phyloP scores from a whole-genome alignment of 2,888 invertebrate genomes.

The Ochropleura plecta region DNA sequence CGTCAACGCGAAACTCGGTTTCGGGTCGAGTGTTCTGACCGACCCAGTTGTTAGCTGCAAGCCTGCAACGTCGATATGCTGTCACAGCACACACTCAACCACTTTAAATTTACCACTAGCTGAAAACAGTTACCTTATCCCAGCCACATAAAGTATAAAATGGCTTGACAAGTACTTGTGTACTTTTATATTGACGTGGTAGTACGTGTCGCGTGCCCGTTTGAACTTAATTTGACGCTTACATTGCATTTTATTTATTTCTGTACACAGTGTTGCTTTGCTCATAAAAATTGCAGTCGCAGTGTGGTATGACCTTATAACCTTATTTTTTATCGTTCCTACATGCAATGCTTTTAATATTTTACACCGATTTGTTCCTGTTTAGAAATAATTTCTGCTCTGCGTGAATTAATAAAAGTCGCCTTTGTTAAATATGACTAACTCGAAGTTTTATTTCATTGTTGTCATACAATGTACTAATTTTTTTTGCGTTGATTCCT shows the following conservation, averaged over 20 bases:
- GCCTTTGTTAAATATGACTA: constrained; percentile 4
- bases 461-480: neutral
- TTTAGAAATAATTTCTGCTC: constrained; percentile 31
- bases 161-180: constrained; percentile 64
- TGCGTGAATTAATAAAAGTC: constrained; percentile 13
- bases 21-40: constrained; percentile 82
- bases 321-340: constrained; percentile 66
- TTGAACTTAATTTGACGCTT: constrained; percentile 78
- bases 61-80: constrained; percentile 79
- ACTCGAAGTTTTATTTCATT: neutral
- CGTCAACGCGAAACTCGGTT: constrained; percentile 72
- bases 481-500: neutral
- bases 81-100: constrained; percentile 72
- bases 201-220: constrained; percentile 73
- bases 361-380: constrained; percentile 41
- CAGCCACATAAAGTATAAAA: constrained; percentile 68
- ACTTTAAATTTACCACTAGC: constrained; percentile 65
- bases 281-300: constrained; percentile 76
- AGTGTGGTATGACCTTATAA: constrained; percentile 72
- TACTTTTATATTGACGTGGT: constrained; percentile 69
- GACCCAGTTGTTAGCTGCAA: constrained; percentile 81
- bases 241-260: constrained; percentile 79
- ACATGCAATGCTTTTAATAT: constrained; percentile 54
- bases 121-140: constrained; percentile 65
- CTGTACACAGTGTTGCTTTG: constrained; percentile 73